Base-by-base conservation (phyloP, 1,140 invertebrate species). In the Drosophila erecta region DNA sequence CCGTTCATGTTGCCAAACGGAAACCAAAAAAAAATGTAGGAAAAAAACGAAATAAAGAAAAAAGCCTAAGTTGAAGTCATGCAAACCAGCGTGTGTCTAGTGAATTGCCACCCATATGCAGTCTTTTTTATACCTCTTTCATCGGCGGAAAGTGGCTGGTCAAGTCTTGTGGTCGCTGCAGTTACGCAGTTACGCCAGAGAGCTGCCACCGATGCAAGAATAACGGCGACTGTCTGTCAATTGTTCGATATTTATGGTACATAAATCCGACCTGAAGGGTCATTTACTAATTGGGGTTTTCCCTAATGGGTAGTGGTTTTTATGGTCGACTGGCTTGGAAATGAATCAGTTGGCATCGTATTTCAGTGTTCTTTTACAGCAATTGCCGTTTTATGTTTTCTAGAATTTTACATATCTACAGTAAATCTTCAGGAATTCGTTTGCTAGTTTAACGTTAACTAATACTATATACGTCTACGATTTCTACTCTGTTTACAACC, bases 41-140 rank as follows among this genome's bases (percentile, higher is more conserved):
- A 66, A 40, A 49, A 24, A 47, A 43, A 49, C 5, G 27, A 65
- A 53, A 55, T 56, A 37, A 54, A 53, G 44, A 40, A 53, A 46
- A 61, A 62, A 67, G n/a, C 70, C 53, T 76, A 76, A 51, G 51
- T 71, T 70, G 66, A 79, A 85, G 69, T 84, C 81, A 84, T 84
- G 81, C 81, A 80, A 78, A 87, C 61, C 84, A 87, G 81, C 83
- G 76, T 87, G 81, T 76, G 83, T 67, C 79, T 87, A 86, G 87
- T 87, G 83, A 89, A 87, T 76, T 83, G 70, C 53, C 83, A 64
- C 46, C 49, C 64, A 70, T 60, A 46, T 70, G 46, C 60, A 43
- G 65, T 50, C 20, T 22, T 6, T 35, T 37, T 20, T 24, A 12
- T 35, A 7, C 2, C 10, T 30, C 27, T 20, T 11, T 53, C 30